phyloP scores from a whole-genome alignment of 1,140 invertebrate species.

The Drosophila pandora region DNA sequence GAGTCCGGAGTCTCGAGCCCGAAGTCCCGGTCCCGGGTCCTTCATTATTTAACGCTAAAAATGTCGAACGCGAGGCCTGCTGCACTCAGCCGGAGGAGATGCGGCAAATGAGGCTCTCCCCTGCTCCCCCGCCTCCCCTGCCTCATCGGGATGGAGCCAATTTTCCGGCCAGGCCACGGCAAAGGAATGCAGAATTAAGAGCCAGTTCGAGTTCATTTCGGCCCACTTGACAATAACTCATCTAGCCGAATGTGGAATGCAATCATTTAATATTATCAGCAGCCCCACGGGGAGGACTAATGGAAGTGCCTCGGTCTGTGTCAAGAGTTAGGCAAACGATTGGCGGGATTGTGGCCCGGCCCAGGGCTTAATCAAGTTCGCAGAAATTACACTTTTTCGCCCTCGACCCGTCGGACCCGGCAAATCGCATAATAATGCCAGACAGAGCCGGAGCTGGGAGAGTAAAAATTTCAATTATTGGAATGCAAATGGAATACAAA shows the following conservation, averaged over 20 bases:
- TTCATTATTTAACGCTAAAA: constrained; percentile 47
- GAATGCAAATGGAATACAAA: constrained; percentile 79
- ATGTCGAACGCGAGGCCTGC: background rate
- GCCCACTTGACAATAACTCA: background rate
- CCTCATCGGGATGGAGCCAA: background rate
- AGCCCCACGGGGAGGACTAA: background rate
- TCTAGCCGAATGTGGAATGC: background rate
- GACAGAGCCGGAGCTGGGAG: background rate
- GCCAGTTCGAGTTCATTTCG: background rate
- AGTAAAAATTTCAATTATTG: constrained; percentile 75
- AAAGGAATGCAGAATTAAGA: constrained; percentile 2
- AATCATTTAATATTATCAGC: background rate
- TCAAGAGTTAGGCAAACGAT: constrained; percentile 46
- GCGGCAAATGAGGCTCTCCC: background rate
- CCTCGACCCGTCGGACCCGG: background rate
- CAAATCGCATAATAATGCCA: constrained; percentile 66
- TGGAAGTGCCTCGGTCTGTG: constrained; percentile 16
- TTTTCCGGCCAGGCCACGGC: constrained; percentile 5
- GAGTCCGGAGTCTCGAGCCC: background rate
- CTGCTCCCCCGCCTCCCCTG: too few relatives aligned
- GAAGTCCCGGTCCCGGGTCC: background rate
- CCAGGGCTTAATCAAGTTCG: constrained; percentile 64
- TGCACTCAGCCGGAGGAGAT: background rate
- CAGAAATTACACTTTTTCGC: constrained; percentile 56
- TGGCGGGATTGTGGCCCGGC: constrained; percentile 15